Percentiles rank a stretch among this genome's conserved stretches.
Conservation (phyloP, 2,113 vertebrate species). For the Sylvietta virens region DNA sequence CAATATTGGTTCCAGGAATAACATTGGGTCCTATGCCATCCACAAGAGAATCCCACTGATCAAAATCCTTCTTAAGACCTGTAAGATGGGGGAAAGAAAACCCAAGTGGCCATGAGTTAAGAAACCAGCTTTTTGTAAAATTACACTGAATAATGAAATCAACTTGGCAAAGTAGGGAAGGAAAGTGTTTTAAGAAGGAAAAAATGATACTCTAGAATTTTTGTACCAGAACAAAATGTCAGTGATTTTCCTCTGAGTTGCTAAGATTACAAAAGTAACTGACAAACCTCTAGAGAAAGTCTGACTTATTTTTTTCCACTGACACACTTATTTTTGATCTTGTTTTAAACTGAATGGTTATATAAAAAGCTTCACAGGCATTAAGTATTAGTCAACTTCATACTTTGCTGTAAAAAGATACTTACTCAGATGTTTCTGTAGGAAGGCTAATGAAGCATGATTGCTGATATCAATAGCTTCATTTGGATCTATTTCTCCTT, state of each 20-base stretch:
- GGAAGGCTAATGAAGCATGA: constrained; percentile 90
- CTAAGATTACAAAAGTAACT: background rate
- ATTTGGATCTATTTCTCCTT: constrained; percentile 87
- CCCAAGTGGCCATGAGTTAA: background rate
- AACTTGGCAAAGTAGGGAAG: background rate
- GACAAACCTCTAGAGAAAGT: background rate
- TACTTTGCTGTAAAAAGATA: background rate
- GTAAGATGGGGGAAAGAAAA: background rate
- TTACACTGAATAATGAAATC: background rate
- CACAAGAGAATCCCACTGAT: constrained; percentile 86
- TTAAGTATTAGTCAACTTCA: background rate
- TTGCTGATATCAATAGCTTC: constrained; percentile 85
- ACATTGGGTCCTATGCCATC: constrained; percentile 86
- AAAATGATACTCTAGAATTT: background rate
- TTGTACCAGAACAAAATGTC: background rate
- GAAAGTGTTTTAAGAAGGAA: background rate
- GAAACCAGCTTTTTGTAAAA: background rate
- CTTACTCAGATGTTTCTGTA: constrained; percentile 92
- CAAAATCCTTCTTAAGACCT: constrained; percentile 86
- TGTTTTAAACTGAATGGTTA: background rate
- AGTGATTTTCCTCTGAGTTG: background rate
- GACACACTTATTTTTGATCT: background rate
- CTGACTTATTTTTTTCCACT: background rate
- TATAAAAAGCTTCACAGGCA: background rate
- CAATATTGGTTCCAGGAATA: constrained; percentile 82